phyloP scores from a whole-genome alignment of 2,113 vertebrate genomes.

The Corvus cornix region DNA sequence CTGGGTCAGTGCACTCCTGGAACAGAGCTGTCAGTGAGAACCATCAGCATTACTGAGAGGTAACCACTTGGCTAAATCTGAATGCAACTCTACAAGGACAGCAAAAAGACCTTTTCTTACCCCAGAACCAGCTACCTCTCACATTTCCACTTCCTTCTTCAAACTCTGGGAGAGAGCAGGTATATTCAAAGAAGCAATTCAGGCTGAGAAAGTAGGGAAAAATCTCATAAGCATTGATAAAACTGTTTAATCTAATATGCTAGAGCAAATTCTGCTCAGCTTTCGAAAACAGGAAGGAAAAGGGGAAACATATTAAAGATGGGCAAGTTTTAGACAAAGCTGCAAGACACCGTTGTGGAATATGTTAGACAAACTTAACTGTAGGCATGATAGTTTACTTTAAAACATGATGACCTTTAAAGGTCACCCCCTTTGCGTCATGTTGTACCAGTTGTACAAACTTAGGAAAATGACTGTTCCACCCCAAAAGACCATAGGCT shows the following conservation, averaged over 20 bases:
- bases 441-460: background rate
- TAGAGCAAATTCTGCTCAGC: background rate
- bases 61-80: background rate
- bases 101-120: background rate
- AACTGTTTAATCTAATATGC: background rate
- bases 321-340: background rate
- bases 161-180: background rate
- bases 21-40: background rate
- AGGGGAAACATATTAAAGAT: background rate
- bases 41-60: background rate
- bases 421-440: background rate
- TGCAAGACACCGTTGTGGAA: background rate
- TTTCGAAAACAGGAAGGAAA: background rate
- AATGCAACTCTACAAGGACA: background rate
- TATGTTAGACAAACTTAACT: background rate
- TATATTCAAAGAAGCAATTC: background rate
- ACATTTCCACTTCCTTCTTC: background rate
- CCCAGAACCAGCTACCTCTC: background rate
- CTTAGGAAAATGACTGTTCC: background rate
- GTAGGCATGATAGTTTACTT: background rate
- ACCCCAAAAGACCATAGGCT: background rate
- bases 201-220: background rate
- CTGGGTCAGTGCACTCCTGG: background rate
- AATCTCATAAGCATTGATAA: background rate
- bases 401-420: background rate